Evolutionary conservation across 2,113 vertebrate species (phyloP).

Genomic region (Illadopsis cleaveri): DNA sequence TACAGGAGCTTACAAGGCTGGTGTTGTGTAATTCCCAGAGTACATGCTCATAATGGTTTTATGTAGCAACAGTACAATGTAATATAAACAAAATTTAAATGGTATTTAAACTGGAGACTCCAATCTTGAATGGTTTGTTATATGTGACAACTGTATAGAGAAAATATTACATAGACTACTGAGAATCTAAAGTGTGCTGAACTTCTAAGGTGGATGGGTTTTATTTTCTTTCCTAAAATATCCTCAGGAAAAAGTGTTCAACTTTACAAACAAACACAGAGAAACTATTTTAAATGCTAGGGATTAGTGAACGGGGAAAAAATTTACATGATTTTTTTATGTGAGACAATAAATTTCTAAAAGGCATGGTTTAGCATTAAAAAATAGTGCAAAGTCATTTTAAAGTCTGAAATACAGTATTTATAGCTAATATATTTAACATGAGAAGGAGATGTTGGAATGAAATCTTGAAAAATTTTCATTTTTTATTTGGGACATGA

Average conservation of each 20-base stretch:
- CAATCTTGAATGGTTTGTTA: background rate
- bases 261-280: background rate
- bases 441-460: background rate
- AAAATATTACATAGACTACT: background rate
- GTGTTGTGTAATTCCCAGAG: background rate
- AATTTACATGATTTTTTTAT: accelerated
- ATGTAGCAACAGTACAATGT: background rate
- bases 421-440: background rate
- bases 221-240: background rate
- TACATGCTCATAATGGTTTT: background rate
- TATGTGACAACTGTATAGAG: background rate
- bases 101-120: background rate
- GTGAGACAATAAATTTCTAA: background rate
- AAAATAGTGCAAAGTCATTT: background rate
- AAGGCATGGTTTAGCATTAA: background rate
- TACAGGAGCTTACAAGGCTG: background rate
- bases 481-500: background rate
- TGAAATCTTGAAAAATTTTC: background rate
- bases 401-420: background rate
- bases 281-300: background rate
- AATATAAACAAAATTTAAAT: background rate
- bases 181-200: background rate
- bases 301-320: background rate
- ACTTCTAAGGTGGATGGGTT: background rate
- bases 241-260: background rate